Conservation (phyloP, 37 sponge, comb jelly and placozoan species). For the Chondrilla cf. caribensis region DNA sequence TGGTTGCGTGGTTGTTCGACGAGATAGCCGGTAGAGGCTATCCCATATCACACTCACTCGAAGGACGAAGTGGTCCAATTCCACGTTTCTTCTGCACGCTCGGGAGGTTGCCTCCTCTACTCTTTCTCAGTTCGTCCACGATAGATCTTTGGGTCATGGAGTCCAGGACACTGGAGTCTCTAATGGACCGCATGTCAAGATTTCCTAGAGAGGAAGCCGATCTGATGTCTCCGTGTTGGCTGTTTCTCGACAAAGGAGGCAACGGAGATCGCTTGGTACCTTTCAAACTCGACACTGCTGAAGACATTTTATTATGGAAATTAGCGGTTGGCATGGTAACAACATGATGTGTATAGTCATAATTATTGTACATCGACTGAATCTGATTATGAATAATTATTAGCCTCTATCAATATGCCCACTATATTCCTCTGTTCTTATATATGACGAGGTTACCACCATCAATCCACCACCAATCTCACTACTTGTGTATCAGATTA, state of each 20-base stretch:
- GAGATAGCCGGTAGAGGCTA: no score
- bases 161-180: neutral
- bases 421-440: no score
- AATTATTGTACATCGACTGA: neutral
- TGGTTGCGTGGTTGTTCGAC: no score
- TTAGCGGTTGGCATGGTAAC: neutral
- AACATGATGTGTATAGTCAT: neutral
- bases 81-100: neutral
- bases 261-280: slow-evolving; percentile 61
- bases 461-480: no score
- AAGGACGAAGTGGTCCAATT: neutral
- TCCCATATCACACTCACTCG: no score
- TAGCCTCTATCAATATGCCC: no score
- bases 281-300: slow-evolving; percentile 50
- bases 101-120: neutral
- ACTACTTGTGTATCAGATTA: no score
- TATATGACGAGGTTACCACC: no score
- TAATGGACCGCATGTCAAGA: neutral
- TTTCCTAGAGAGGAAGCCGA: neutral
- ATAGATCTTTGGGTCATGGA: neutral
- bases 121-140: neutral
- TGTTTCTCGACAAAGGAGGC: slow-evolving; percentile 19
- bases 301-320: slow-evolving; percentile 40
- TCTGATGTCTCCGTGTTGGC: neutral
- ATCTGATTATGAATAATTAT: no score